Evolutionary conservation across 2,113 vertebrate species (phyloP), one percentile per base, ranked within the genome.

Genomic region (Siphamia tubifer): DNA sequence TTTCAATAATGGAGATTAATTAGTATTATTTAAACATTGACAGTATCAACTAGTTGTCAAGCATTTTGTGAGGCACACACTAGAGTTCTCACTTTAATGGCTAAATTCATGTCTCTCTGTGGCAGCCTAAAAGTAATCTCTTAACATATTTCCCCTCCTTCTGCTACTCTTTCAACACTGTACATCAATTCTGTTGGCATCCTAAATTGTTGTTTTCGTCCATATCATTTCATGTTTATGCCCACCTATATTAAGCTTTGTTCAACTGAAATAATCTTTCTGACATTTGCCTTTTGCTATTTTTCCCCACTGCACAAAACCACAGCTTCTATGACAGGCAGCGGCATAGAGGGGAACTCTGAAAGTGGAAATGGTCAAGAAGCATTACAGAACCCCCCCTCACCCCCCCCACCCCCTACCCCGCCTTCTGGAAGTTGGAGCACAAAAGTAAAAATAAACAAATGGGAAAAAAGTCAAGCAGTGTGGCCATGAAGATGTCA

Each of bases 1-100:
- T 85, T 89, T 83, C 77, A 70, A 85, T 86, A 83, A 87, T 85
- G 81, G 74, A 89, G 81, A 89, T 88, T 85, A 87, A 89, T 90
- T 88, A 83, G 87, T 84, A 83, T 90, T 88, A 87, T 90, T 89
- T 84, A 90, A 89, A 89, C 83, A 83, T 77, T 90, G 83, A 89
- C 84, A 81, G 68, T 79, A 84, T 87, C 75, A 85, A 77, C 81
- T 54, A 68, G 73, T 82, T 76, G 82, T 84, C 85, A 77, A 52
- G 54, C 67, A 54, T 83, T 88, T 87, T 84, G 69, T 15, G 2
- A 73, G 68, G 57, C 58, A 23, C 68, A 62, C 68, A 68, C 72
- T 49, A 48, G 62, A 66, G 62, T 64, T 81, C 48, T 74, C 38
- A 56, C 54, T 71, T 84, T 84, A 87, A 87, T 79, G 68, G 82